Percentiles rank a stretch among this genome's conserved stretches.
phyloP scores from a whole-genome alignment of 2,797 vertebrate species.

The Sternarchorhynchus goeldii region DNA sequence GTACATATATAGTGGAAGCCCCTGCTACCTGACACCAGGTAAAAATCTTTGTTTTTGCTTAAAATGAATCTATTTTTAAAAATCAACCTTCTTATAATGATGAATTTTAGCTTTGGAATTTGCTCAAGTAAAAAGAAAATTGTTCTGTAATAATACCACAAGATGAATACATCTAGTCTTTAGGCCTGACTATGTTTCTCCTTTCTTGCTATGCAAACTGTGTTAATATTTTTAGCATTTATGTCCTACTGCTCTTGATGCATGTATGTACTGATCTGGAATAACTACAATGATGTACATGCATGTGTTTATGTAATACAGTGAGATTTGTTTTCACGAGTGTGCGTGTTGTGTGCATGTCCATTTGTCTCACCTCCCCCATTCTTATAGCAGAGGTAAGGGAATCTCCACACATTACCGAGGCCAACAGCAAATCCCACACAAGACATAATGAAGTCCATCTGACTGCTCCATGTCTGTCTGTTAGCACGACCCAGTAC shows the following conservation, averaged over 20 bases:
- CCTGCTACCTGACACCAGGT: no score
- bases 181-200: neutral
- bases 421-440: conserved; percentile 84
- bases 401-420: conserved; percentile 85
- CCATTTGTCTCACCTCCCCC: conserved; percentile 77
- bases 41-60: no score
- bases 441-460: conserved; percentile 89
- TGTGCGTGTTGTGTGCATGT: neutral
- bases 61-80: no score
- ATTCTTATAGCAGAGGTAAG: conserved; percentile 87
- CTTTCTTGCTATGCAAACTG: neutral
- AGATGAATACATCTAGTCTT: neutral
- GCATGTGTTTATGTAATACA: no score
- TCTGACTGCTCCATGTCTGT: conserved; percentile 84
- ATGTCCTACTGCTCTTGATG: no score
- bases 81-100: no score
- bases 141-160: neutral
- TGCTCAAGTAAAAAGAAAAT: neutral
- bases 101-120: neutral
- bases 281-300: no score
- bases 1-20: no score
- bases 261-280: no score
- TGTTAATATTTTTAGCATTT: neutral
- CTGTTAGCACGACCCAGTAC: conserved; percentile 62
- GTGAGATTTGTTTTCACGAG: neutral